Base-by-base conservation (phyloP, 1,140 invertebrate genomes). In the Propsilocerus akamusi region DNA sequence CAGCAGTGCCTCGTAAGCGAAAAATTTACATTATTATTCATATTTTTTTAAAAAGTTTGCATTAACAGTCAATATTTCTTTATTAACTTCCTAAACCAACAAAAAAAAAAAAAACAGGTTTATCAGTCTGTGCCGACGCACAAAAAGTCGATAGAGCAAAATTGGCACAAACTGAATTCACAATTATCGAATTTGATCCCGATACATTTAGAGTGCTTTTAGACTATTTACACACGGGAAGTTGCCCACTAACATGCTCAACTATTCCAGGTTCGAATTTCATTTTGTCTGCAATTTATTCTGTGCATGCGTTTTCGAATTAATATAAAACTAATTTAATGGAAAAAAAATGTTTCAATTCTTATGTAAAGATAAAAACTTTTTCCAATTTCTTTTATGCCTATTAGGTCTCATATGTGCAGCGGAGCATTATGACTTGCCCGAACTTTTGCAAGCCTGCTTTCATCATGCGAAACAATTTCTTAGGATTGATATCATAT, bases 391-490 rank as follows among this genome's bases (percentile, higher is more conserved):
- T 28, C 26, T 28, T 28, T 12, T 28, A 28, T 28, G 6, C 12
- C 22, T n/a, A 32, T 1, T 41, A 64, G 62, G 89, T 4, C 72
- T 95, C 1, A 91, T 94, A 51, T 94, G 89, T 62, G 88, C 90
- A 1, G 90, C 90, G 0, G 90, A 95, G 58, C 90, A 94, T 60
- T 95, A 93, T 60, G 90, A 94, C 66, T 68, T 94, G 26, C 89
- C 91, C 0, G 91, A 95, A 63, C 70, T 95, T 20, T 69, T 94
- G 24, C 89, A 94, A 62, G 90, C 90, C 0, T 94, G 90, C 65
- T 94, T 95, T 65, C 90, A 94, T 64, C 90, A 94, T 59, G 89
- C 89, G 49, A 94, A 94, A 64, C 90, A 93, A 59, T 91, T 91
- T 62, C 70, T 95, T 2, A 73, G 87, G 49, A 87, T 93, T 59